Conservation (phyloP, 2,797 vertebrate species). For the Ctenopoma multispine region DNA sequence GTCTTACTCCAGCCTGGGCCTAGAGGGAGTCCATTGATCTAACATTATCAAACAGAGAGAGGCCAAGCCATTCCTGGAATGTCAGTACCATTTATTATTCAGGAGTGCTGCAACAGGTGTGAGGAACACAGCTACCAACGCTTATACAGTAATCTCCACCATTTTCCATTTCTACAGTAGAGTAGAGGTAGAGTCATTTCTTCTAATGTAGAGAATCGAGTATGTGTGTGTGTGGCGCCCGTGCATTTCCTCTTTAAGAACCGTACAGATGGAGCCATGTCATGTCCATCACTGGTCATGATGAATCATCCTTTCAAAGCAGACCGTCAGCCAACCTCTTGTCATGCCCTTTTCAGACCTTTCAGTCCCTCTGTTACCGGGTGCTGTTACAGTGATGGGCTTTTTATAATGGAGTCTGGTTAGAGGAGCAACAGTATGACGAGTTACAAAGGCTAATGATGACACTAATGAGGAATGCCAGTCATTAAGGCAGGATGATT, state of each 20-base stretch:
- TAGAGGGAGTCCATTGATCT: conserved; percentile 40
- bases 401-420: conserved; percentile 31
- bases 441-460: conserved; percentile 63
- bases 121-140: not conserved
- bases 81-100: conserved; percentile 53
- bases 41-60: conserved; percentile 35
- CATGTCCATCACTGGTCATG: conserved; percentile 14
- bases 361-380: conserved; percentile 13
- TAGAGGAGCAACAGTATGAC: conserved; percentile 30
- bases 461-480: conserved; percentile 69
- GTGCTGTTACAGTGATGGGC: conserved; percentile 4
- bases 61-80: conserved; percentile 29
- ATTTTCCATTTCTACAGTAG: not conserved
- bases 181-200: conserved; percentile 3
- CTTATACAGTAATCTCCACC: not conserved
- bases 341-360: conserved; percentile 32
- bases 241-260: not conserved
- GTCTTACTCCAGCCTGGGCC: not conserved
- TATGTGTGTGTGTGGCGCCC: not conserved
- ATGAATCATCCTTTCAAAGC: conserved; percentile 39
- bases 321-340: conserved; percentile 21
- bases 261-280: conserved; percentile 16
- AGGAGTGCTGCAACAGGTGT: conserved; percentile 66
- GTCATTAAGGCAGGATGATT: conserved; percentile 58
- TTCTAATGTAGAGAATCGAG: not conserved